Evolutionary conservation across 2,113 vertebrate genomes (phyloP).

Genomic region (Callipepla squamata): DNA sequence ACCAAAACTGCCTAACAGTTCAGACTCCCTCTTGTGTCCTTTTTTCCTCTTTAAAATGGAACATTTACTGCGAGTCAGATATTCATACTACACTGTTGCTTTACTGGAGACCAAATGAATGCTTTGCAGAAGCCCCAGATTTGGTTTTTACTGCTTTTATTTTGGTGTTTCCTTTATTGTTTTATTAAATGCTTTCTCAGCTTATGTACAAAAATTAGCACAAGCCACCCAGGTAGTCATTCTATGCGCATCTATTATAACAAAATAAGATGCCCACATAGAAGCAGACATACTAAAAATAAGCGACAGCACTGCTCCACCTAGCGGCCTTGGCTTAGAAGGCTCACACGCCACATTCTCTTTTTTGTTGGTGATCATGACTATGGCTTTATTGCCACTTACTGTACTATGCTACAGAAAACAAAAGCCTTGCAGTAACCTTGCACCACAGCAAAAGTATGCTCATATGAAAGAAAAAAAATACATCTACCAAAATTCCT

Average conservation of each 20-base stretch:
- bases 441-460: background rate
- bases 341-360: background rate
- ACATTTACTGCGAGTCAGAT: slow-evolving; percentile 5
- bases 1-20: slow-evolving; percentile 6
- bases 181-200: background rate
- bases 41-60: background rate
- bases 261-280: background rate
- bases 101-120: slow-evolving; percentile 15
- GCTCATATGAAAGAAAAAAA: background rate
- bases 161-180: background rate
- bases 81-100: background rate
- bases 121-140: background rate
- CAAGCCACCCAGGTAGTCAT: slow-evolving; percentile 18
- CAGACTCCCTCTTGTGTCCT: slow-evolving; percentile 42
- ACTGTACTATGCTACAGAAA: background rate
- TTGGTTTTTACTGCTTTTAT: background rate
- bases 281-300: background rate
- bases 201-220: background rate
- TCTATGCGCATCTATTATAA: background rate
- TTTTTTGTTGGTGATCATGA: background rate
- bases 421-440: background rate
- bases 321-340: slow-evolving; percentile 58
- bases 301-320: slow-evolving; percentile 39
- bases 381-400: background rate
- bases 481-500: background rate